Conservation (phyloP, 2,888 invertebrate species). For the Sarcophaga variegata region DNA sequence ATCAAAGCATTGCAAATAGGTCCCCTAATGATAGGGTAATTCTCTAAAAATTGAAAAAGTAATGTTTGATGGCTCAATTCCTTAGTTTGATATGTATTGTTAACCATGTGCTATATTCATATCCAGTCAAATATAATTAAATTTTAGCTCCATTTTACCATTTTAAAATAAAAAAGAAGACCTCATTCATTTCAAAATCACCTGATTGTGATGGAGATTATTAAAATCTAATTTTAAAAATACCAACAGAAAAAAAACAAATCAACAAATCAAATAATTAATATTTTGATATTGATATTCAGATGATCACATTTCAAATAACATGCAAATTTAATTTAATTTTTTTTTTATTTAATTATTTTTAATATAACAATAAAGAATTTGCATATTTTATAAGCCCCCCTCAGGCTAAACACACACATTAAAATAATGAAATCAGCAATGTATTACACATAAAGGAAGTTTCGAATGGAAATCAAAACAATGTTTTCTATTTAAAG, state of each 20-base stretch:
- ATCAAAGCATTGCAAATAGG: too few species aligned
- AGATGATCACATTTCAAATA: background rate
- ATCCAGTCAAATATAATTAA: too few species aligned
- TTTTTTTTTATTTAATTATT: too few species aligned
- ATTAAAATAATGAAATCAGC: slow-evolving; percentile 43
- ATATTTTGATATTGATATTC: background rate
- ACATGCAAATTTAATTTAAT: too few species aligned
- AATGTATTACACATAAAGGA: slow-evolving; percentile 12
- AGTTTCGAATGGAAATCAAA: background rate
- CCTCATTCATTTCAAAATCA: slow-evolving; percentile 47
- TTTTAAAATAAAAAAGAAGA: background rate
- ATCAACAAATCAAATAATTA: slow-evolving; percentile 6
- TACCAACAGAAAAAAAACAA: background rate
- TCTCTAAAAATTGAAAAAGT: too few species aligned
- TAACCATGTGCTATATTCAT: too few species aligned
- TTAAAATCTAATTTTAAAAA: slow-evolving; percentile 35
- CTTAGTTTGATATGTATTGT: too few species aligned
- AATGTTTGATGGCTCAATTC: too few species aligned
- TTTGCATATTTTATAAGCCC: slow-evolving; percentile 28
- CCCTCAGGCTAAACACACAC: slow-evolving; percentile 12
- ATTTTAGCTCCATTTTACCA: too few species aligned
- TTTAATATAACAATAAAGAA: slow-evolving; percentile 1
- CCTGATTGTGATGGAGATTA: slow-evolving; percentile 34
- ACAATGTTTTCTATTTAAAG: background rate
- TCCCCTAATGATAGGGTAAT: too few species aligned